phyloP scores from a whole-genome alignment of 1,140 invertebrate genomes.

The Trachymyrmex septentrionalis region DNA sequence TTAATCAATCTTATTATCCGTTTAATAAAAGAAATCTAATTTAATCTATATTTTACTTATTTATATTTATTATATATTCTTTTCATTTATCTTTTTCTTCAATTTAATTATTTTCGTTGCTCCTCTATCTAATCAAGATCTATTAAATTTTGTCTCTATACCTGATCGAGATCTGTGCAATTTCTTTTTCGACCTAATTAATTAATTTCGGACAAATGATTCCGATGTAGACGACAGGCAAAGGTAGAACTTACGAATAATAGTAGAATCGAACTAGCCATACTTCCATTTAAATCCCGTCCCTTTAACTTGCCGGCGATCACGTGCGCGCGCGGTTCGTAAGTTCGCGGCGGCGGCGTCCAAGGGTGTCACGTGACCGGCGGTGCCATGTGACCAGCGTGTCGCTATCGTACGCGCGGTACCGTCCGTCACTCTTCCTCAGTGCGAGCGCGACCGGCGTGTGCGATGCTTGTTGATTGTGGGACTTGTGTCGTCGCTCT shows the following conservation, averaged over 20 bases:
- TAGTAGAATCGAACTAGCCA: neutral
- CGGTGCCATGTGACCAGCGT: slow-evolving; percentile 33
- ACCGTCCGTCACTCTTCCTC: neutral
- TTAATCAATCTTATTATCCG: neutral
- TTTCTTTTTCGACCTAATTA: neutral
- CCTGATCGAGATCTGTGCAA: neutral
- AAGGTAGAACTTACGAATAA: neutral
- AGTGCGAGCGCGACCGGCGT: slow-evolving; percentile 61
- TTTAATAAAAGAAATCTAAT: slow-evolving; percentile 7
- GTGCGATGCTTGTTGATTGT: neutral
- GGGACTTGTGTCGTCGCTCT: neutral
- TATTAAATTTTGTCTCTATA: neutral
- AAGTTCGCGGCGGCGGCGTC: slow-evolving; percentile 47
- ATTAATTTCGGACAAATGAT: neutral
- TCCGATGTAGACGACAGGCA: too few species aligned
- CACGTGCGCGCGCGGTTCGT: slow-evolving; percentile 57
- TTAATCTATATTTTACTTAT: neutral
- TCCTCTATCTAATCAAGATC: neutral
- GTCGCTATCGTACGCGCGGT: slow-evolving; percentile 31
- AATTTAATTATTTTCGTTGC: slow-evolving; percentile 1
- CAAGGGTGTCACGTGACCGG: slow-evolving; percentile 43
- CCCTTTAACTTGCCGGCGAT: slow-evolving; percentile 43
- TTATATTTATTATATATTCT: neutral
- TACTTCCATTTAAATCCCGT: slow-evolving; percentile 46
- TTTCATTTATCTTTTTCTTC: neutral